These are phyloP conservation scores for Arion vulgaris DNA, from an alignment of 1,140 invertebrate genomes.

Conservation along the genomic window DNA sequence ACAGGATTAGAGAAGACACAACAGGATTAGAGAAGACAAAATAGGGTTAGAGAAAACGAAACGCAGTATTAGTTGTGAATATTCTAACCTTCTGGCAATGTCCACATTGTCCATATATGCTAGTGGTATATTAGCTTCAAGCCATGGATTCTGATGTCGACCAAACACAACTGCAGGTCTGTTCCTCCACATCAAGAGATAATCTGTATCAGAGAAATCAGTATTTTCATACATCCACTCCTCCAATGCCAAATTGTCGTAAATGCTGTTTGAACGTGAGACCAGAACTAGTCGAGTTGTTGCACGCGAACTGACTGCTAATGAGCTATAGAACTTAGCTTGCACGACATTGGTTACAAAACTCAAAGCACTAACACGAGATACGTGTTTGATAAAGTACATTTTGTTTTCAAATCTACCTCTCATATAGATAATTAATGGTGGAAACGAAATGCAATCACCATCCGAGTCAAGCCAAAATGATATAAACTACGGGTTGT, in stretches of 20 bases:
- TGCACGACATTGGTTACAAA: not conserved
- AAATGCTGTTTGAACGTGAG: constrained; percentile 91
- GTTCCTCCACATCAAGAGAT: constrained; percentile 93
- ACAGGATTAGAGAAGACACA: no score
- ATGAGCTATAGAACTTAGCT: not conserved
- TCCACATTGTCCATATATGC: constrained; percentile 77
- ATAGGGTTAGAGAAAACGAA: no score
- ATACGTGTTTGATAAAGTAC: not conserved
- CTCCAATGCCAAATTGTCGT: constrained; percentile 92
- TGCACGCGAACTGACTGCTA: not conserved
- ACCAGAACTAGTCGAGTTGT: constrained; percentile 69
- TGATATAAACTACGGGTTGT: no score
- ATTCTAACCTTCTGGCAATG: constrained; percentile 84
- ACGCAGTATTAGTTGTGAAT: no score
- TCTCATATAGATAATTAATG: no score
- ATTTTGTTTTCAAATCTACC: no score
- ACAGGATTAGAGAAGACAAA: no score
- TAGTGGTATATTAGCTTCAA: constrained; percentile 84
- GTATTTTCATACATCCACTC: constrained; percentile 93
- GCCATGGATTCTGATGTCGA: constrained; percentile 96
- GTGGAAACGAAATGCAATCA: no score
- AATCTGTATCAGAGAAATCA: constrained; percentile 82
- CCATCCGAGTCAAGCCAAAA: no score
- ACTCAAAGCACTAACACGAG: not conserved
- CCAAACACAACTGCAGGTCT: constrained; percentile 95